A percentile compares a stretch with the other conserved stretches of the same genome.
Evolutionary conservation across 1,140 invertebrate species (phyloP).

Genomic region (Trigoniulus corallinus): DNA sequence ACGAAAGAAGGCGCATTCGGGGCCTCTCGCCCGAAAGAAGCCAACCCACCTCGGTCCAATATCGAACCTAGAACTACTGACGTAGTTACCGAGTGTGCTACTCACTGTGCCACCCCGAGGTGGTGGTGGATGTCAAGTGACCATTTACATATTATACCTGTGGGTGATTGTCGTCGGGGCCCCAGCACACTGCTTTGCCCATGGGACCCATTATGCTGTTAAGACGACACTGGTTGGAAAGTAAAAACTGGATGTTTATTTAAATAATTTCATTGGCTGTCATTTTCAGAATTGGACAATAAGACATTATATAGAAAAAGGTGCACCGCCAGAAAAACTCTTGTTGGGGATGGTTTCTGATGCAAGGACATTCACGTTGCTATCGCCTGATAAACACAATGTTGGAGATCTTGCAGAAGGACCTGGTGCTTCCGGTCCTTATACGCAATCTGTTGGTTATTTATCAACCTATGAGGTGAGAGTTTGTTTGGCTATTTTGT

Average conservation of each 20-base stretch:
- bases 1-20: too few species aligned
- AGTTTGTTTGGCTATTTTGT: background rate
- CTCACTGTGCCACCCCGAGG: too few species aligned
- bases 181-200: too few species aligned
- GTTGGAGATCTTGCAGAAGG: constrained; percentile 36
- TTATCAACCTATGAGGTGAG: background rate
- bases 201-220: too few species aligned
- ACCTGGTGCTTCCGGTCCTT: constrained; percentile 54
- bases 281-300: constrained; percentile 52
- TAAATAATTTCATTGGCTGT: background rate
- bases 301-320: constrained; percentile 47
- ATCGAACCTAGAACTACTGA: too few species aligned
- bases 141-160: too few species aligned
- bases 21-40: too few species aligned
- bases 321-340: constrained; percentile 61
- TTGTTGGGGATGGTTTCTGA: constrained; percentile 74
- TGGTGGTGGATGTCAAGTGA: too few species aligned
- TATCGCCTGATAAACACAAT: constrained; percentile 35
- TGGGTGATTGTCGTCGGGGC: too few species aligned
- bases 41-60: too few species aligned
- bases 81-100: too few species aligned
- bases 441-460: constrained; percentile 46
- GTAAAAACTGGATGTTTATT: background rate
- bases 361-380: constrained; percentile 63
- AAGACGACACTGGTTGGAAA: too few species aligned